Evolutionary conservation across 2,797 vertebrate genomes (phyloP).

Genomic region (Enteromius mattozi): DNA sequence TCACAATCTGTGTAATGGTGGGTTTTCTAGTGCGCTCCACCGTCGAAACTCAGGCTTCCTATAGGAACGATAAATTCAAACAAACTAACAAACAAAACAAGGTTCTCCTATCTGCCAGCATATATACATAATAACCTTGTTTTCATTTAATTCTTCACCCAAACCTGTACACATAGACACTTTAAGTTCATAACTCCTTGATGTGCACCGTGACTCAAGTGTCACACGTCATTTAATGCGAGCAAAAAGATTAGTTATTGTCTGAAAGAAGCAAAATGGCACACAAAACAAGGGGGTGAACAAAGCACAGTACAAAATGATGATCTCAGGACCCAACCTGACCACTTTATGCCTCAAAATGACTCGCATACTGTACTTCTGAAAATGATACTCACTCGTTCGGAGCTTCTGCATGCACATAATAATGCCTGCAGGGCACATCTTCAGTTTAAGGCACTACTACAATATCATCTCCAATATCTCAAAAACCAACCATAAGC

Average conservation of each 20-base stretch:
- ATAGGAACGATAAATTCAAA: constrained; percentile 54
- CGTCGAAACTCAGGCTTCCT: constrained; percentile 55
- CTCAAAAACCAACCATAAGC: constrained; percentile 22
- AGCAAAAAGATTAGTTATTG: constrained; percentile 58
- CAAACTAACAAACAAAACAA: constrained; percentile 42
- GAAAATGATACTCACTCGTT: constrained; percentile 39
- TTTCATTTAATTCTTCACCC: constrained; percentile 4
- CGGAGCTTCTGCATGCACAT: constrained; percentile 36
- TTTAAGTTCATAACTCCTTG: constrained; percentile 27
- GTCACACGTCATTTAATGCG: constrained; percentile 59
- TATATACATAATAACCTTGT: constrained; percentile 52
- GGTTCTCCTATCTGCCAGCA: constrained; percentile 36
- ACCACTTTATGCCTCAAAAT: constrained; percentile 23
- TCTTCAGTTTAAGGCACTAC: constrained; percentile 62
- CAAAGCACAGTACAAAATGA: constrained; percentile 36
- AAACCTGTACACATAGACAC: constrained; percentile 45
- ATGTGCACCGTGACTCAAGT: constrained; percentile 56
- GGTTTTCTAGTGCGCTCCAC: constrained; percentile 51
- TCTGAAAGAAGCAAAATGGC: constrained; percentile 48
- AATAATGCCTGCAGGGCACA: constrained; percentile 29
- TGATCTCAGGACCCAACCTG: constrained; percentile 17
- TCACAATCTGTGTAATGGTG: constrained; percentile 51
- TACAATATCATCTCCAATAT: constrained; percentile 52
- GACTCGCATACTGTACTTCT: not conserved
- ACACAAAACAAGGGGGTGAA: constrained; percentile 31